Evolutionary conservation across 2,888 invertebrate genomes (phyloP).

Genomic region (Pherbina coryleti): DNA sequence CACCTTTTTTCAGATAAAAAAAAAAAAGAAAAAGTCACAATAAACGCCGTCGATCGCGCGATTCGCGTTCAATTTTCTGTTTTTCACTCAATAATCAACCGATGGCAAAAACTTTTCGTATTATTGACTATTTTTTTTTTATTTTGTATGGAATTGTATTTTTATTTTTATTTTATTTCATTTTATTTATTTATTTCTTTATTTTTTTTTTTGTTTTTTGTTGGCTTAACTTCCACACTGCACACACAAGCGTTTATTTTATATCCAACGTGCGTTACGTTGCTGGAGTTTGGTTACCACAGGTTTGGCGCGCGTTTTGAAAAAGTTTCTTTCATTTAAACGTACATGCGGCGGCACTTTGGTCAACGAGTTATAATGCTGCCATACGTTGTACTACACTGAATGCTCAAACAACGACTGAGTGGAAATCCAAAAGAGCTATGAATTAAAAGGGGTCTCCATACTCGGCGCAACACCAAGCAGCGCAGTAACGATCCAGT

Average conservation of each 20-base stretch:
- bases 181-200: background rate
- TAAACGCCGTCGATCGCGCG: constrained; percentile 30
- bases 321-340: background rate
- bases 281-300: constrained; percentile 4
- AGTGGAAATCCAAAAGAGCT: constrained; percentile 63
- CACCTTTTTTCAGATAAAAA: background rate
- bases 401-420: constrained; percentile 65
- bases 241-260: background rate
- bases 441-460: constrained; percentile 54
- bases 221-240: background rate
- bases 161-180: background rate
- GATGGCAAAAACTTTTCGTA: constrained; percentile 13
- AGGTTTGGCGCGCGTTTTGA: constrained; percentile 33
- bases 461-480: background rate
- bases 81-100: background rate
- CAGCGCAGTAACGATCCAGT: background rate
- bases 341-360: background rate
- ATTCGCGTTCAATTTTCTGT: background rate
- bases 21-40: constrained; percentile 3
- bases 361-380: background rate
- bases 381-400: constrained; percentile 46
- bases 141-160: background rate
- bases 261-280: background rate
- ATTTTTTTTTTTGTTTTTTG: background rate
- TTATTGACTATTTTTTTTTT: background rate